Percentiles rank a stretch among this genome's conserved stretches.
Conservation (phyloP, 2,113 vertebrate species). For the mouse (Mus musculus) region DNA sequence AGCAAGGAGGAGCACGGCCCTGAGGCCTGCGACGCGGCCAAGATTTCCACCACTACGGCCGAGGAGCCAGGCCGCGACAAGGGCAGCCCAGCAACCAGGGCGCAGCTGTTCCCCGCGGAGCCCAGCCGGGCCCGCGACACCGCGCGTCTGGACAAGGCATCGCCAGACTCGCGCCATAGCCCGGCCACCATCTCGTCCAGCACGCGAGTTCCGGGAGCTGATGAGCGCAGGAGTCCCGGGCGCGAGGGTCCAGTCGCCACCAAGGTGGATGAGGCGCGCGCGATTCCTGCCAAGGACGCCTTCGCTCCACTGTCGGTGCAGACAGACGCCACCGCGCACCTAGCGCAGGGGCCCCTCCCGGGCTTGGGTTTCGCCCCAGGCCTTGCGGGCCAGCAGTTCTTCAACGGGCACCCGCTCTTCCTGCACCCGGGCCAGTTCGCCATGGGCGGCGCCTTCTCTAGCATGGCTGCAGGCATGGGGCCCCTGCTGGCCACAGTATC, state of each 20-base stretch:
- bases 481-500: slow-evolving; percentile 96
- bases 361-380: slow-evolving; percentile 95
- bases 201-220: slow-evolving; percentile 89
- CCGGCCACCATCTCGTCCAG: slow-evolving; percentile 95
- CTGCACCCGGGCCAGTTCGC: slow-evolving; percentile 97
- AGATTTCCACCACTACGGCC: slow-evolving; percentile 93
- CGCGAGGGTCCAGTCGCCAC: slow-evolving; percentile 88
- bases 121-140: slow-evolving; percentile 87
- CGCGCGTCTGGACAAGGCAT: slow-evolving; percentile 90
- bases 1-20: slow-evolving; percentile 90
- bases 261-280: slow-evolving; percentile 92
- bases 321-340: slow-evolving; percentile 92
- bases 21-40: slow-evolving; percentile 92
- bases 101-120: slow-evolving; percentile 86
- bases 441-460: slow-evolving; percentile 96
- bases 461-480: slow-evolving; percentile 96
- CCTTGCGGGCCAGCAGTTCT: slow-evolving; percentile 96
- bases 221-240: slow-evolving; percentile 92
- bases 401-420: slow-evolving; percentile 95
- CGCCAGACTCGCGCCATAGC: slow-evolving; percentile 95
- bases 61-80: slow-evolving; percentile 91
- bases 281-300: slow-evolving; percentile 90
- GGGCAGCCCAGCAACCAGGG: slow-evolving; percentile 86
- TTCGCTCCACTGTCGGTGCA: slow-evolving; percentile 94
- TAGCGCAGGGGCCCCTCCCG: slow-evolving; percentile 89